Conservation (phyloP, 2,888 invertebrate species). For the Drosophila longiperda region DNA sequence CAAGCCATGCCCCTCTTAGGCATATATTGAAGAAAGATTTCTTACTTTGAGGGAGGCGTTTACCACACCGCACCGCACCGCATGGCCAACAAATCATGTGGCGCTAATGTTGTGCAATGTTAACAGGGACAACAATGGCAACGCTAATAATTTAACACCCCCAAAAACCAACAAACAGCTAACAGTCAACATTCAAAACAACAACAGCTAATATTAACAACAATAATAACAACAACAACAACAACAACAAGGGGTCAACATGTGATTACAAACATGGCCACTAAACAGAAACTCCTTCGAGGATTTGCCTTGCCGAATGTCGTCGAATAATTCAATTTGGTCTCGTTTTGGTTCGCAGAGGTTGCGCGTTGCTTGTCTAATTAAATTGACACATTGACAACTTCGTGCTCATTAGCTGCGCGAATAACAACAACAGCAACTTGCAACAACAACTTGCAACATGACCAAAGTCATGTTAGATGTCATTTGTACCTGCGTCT, state of each 20-base stretch:
- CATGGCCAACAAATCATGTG: conserved; percentile 54
- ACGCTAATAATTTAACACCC: conserved; percentile 35
- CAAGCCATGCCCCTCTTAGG: background rate
- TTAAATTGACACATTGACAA: conserved; percentile 83
- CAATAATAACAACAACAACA: conserved; percentile 5
- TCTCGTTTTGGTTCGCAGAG: conserved; percentile 57
- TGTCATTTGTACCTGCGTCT: conserved; percentile 30
- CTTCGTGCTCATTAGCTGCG: conserved; percentile 79
- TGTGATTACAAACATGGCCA: conserved; percentile 15
- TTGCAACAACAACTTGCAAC: conserved; percentile 29
- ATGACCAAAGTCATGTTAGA: conserved; percentile 54
- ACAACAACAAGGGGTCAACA: conserved; percentile 14
- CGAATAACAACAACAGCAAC: conserved; percentile 39
- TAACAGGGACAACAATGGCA: conserved; percentile 51
- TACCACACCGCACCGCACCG: background rate
- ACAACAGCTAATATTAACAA: conserved; percentile 1
- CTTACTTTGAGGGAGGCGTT: conserved; percentile 20
- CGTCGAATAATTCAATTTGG: conserved; percentile 81
- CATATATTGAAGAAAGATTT: conserved; percentile 8
- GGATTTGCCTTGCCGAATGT: conserved; percentile 49
- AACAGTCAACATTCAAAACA: conserved; percentile 2
- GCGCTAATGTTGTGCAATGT: conserved; percentile 60
- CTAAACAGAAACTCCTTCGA: conserved; percentile 24
- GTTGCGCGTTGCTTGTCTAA: conserved; percentile 78
- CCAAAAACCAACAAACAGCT: conserved; percentile 7